Evolutionary conservation across 2,797 vertebrate species (phyloP).

Genomic region (Darevskia nairensis): DNA sequence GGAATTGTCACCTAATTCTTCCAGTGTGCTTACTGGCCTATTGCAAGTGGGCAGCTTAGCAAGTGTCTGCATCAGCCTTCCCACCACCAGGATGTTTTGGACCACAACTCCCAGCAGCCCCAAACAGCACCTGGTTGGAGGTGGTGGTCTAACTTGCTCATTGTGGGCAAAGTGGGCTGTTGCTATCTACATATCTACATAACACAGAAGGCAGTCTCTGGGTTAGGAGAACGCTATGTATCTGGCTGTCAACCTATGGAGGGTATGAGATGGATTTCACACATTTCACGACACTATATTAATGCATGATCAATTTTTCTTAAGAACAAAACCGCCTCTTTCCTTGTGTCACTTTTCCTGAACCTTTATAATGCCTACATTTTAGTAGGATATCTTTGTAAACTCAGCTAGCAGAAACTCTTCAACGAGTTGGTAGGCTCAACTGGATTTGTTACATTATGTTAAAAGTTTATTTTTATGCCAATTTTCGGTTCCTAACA

Average conservation of each 20-base stretch:
- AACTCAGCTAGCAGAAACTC: conserved; percentile 6
- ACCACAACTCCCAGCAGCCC: no score
- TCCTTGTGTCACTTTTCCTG: conserved; percentile 25
- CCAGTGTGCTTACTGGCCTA: not conserved
- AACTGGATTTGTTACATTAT: not conserved
- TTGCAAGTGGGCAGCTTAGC: not conserved
- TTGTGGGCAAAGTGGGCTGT: not conserved
- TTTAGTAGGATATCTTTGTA: conserved; percentile 29
- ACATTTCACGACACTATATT: conserved; percentile 46
- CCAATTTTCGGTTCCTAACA: not conserved
- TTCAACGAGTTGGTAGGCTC: conserved; percentile 37
- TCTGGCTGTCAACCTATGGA: not conserved
- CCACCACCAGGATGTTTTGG: no score
- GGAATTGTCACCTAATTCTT: not conserved
- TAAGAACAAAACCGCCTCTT: not conserved
- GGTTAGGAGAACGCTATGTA: not conserved
- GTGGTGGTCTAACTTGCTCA: not conserved
- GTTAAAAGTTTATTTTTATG: not conserved
- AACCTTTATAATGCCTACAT: conserved; percentile 19
- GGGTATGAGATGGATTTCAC: conserved; percentile 34
- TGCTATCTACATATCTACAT: not conserved
- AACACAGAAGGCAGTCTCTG: not conserved
- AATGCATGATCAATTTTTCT: conserved; percentile 31
- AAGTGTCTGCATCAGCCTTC: not conserved
- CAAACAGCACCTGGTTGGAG: no score